Conservation (phyloP, 2,797 vertebrate genomes). For the Anolis apletophallus region DNA sequence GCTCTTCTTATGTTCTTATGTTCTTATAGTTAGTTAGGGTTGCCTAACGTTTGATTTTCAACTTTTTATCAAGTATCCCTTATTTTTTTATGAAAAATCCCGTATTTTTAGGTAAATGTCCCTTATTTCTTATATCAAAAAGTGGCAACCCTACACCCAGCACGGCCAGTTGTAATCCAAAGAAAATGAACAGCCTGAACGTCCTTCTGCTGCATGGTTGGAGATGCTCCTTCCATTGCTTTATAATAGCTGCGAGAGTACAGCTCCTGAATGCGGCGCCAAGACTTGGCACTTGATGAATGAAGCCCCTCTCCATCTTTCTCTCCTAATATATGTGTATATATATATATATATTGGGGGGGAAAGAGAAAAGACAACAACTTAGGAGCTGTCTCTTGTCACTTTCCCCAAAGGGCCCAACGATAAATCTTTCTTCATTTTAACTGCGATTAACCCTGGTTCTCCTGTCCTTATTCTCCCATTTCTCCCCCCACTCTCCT, state of each 20-base stretch:
- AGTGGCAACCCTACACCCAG: too few relatives aligned
- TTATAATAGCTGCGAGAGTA: slow-evolving; percentile 87
- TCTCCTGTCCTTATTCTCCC: slow-evolving; percentile 80
- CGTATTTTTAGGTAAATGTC: too few relatives aligned
- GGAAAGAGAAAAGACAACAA: slow-evolving; percentile 55
- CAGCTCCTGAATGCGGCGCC: slow-evolving; percentile 77
- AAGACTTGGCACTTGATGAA: slow-evolving; percentile 81
- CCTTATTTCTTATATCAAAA: too few relatives aligned
- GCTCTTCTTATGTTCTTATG: too few relatives aligned
- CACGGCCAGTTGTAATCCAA: too few relatives aligned
- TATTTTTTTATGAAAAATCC: too few relatives aligned
- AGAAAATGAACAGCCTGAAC: slow-evolving; percentile 58
- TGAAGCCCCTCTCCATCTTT: slow-evolving; percentile 77
- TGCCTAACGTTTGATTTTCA: too few relatives aligned
- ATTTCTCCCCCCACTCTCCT: slow-evolving; percentile 80
- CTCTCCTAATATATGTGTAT: slow-evolving; percentile 14
- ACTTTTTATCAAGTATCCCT: too few relatives aligned
- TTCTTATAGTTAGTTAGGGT: too few relatives aligned
- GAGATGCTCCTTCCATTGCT: slow-evolving; percentile 86
- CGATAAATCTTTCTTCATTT: slow-evolving; percentile 99
- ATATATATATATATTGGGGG: slow-evolving; percentile 41
- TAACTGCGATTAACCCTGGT: slow-evolving; percentile 90
- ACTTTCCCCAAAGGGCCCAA: slow-evolving; percentile 91
- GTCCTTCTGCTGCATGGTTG: slow-evolving; percentile 83
- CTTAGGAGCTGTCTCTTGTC: slow-evolving; percentile 90